A percentile compares a stretch with the other conserved stretches of the same genome.
These are phyloP conservation scores for Acrobasis suavella DNA, from an alignment of 2,888 invertebrate genomes.

Conservation along the genomic window DNA sequence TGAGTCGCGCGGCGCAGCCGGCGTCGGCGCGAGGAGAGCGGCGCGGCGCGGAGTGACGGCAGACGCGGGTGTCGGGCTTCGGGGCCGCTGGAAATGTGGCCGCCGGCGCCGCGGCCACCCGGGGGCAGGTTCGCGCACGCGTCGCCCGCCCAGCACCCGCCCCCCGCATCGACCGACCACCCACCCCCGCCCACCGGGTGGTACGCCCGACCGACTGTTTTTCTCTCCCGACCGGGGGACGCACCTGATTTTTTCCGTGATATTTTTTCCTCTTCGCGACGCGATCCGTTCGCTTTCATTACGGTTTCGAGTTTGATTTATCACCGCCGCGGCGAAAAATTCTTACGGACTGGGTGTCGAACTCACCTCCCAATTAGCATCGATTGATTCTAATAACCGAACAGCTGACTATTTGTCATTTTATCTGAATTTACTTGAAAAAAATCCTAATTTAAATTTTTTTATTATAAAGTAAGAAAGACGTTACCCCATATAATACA, in stretches of 20 bases:
- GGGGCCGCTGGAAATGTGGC: conserved; percentile 54
- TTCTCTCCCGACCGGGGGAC: conserved; percentile 80
- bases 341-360: conserved; percentile 76
- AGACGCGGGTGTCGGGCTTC: conserved; percentile 52
- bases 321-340: conserved; percentile 79
- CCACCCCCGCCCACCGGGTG: conserved; percentile 63
- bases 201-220: conserved; percentile 72
- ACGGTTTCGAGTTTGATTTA: conserved; percentile 83
- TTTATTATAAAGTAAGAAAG: too few species aligned
- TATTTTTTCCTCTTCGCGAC: conserved; percentile 82
- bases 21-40: conserved; percentile 69
- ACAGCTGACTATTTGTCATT: conserved; percentile 29
- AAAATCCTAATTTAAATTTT: too few species aligned
- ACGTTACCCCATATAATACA: too few species aligned
- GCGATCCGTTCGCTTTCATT: conserved; percentile 83
- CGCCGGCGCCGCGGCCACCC: conserved; percentile 55
- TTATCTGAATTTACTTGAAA: background rate
- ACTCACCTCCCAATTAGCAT: conserved; percentile 78
- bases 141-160: conserved; percentile 68
- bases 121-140: conserved; percentile 57
- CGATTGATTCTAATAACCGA: conserved; percentile 65
- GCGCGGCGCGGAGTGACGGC: conserved; percentile 71
- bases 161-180: conserved; percentile 72
- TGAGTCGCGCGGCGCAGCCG: conserved; percentile 71
- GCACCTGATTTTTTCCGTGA: conserved; percentile 83